Evolutionary conservation across 2,797 vertebrate species (phyloP), one percentile per base, ranked within the genome.

Genomic region (Pempheris klunzingeri): DNA sequence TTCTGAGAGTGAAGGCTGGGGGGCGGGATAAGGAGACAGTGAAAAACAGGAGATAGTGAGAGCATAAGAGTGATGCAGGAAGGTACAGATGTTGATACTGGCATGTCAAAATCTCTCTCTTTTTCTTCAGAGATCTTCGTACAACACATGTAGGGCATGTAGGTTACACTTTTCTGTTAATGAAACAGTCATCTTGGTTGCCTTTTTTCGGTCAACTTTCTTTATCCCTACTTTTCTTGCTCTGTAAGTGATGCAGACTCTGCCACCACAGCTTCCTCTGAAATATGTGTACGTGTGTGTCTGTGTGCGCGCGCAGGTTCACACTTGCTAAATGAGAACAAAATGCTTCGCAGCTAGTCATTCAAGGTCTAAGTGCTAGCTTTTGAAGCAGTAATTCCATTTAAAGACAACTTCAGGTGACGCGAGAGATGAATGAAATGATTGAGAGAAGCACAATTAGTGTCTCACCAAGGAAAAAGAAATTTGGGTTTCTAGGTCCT

Each of bases 401-500:
- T 81, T 58, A 59, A 18, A 70, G 47, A 39, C 12, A 62, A 3
- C 17, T 32, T 55, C 30, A 32, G 43, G 41, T 28, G 24, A 18
- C 22, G 44, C 30, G 22, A 49, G 20, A 54, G 38, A 80, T 30
- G 67, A 59, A 85, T 58, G 72, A 78, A 85, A 71, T 46, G n/a
- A 80, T 57, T 64, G 70, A 77, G 60, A 78, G 66, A 77, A 78
- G 73, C 17, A 10, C 26, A 74, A 59, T 65, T 41, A 71, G 34
- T 60, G 58, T 36, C 22, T 54, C 49, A 7, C 32, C 5, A 15
- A 71, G 61, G 59, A 74, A 80, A 71, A 53, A 14, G 28, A 63
- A 57, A 84, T 79, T 1, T 72, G 43, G 44, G 47, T 79, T 55
- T 74, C 61, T 46, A 65, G 22, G 46, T 88, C 57, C 61, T 85